Evolutionary conservation across 2,888 invertebrate species (phyloP).

Genomic region (Panzeria rudis): DNA sequence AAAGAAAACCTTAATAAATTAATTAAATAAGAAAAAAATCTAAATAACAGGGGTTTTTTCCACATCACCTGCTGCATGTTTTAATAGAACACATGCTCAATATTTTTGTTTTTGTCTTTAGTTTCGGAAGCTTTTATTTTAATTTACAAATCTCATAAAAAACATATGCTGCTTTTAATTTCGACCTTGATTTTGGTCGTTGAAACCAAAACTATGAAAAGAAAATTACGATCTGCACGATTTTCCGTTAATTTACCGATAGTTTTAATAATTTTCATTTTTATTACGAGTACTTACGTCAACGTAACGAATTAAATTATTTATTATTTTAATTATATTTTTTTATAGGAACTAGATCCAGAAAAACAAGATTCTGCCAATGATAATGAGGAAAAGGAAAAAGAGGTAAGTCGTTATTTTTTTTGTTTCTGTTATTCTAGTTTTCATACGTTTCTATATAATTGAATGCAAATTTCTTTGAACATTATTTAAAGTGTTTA

Average conservation of each 20-base stretch:
- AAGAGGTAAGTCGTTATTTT: conserved; percentile 84
- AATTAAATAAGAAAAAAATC: not conserved
- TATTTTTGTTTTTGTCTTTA: not conserved
- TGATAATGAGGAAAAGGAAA: conserved; percentile 85
- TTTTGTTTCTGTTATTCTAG: not conserved
- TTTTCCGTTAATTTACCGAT: conserved; percentile 2
- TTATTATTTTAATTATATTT: conserved; percentile 44
- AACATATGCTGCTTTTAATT: conserved; percentile 22
- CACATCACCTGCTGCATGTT: not conserved
- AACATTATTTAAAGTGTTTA: conserved; percentile 25
- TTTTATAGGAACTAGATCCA: conserved; percentile 88
- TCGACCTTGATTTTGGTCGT: conserved; percentile 51
- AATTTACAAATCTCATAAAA: not conserved
- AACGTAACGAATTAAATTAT: conserved; percentile 16
- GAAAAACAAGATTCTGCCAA: conserved; percentile 86
- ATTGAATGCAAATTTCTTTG: conserved; percentile 73
- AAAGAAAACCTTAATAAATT: not conserved
- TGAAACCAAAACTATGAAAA: conserved; percentile 20
- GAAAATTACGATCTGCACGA: conserved; percentile 17
- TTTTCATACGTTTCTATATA: conserved; percentile 19
- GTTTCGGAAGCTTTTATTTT: not conserved
- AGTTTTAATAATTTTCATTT: conserved; percentile 2
- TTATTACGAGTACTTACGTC: not conserved
- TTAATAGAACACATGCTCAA: conserved; percentile 1
- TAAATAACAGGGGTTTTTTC: not conserved